Evolutionary conservation across 2,888 invertebrate genomes (phyloP), one percentile per base, ranked within the genome.

Genomic region (Autographa pulchrina): DNA sequence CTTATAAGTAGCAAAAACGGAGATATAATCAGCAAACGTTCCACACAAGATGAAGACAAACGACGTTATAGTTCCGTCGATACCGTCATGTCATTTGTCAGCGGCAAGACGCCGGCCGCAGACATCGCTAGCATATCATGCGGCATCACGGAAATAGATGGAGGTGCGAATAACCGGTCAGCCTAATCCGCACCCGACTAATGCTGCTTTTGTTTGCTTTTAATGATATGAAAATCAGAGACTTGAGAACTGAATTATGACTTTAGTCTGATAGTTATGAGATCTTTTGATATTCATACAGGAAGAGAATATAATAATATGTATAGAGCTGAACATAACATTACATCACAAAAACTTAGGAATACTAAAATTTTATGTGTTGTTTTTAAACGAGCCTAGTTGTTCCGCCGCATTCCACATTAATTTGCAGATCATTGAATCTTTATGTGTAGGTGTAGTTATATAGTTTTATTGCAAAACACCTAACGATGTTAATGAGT

Each of bases 41-140:
- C 79, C 80, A 74, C 75, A 73, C 38, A 61, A 79, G 89, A 89
- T 88, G 86, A 87, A 87, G 89, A 91, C 88, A 86, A 89, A 89
- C 88, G 83, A 81, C 72, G 76, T 31, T 25, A 54, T 69, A 69
- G 75, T 52, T 69, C 70, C 72, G 79, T 83, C 85, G 86, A 89
- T 88, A 86, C 77, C 78, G 71, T 71, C 74, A 48, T 70, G 81
- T 76, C 75, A 79, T 84, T 82, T 84, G 83, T 81, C 77, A 75
- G 75, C 63, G 67, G 56, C 54, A 35, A 72, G 65, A 68, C 32
- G 65, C 67, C 65, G 65, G 62, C 62, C 58, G 65, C 56, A 54
- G 20, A 56, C 60, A 25, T 35, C 54, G 68, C 67, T 79, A 32
- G 61, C 67, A 70, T 76, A 72, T 72, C 77, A 41, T 16, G 20